A percentile compares a stretch with the other conserved stretches of the same genome.
phyloP scores from a whole-genome alignment of 2,797 vertebrate genomes.

The Cuniculus paca region DNA sequence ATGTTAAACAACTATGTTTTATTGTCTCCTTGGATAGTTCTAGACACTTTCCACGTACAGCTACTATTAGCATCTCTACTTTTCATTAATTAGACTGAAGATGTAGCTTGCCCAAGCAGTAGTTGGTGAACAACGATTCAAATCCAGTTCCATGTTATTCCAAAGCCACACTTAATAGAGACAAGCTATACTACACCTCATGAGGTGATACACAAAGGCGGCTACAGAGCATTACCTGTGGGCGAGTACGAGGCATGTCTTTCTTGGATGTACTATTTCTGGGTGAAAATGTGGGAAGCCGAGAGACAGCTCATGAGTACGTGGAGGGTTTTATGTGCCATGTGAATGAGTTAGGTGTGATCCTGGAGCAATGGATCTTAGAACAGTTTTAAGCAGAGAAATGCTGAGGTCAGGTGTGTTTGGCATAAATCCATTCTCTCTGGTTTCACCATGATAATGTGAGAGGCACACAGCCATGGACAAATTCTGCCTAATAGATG shows the following conservation, averaged over 20 bases:
- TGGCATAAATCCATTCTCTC: not conserved
- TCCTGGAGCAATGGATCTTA: not conserved
- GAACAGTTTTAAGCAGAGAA: not conserved
- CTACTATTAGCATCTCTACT: not conserved
- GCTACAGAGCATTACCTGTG: rapidly evolving
- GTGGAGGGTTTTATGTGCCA: not conserved
- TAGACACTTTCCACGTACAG: not conserved
- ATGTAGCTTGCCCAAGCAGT: not conserved
- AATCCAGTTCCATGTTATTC: not conserved
- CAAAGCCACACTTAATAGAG: not conserved
- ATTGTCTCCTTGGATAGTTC: not conserved
- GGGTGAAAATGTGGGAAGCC: not conserved
- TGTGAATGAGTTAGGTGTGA: not conserved
- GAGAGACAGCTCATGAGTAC: not conserved
- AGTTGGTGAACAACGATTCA: not conserved
- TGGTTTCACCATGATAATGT: not conserved
- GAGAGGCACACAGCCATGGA: not conserved
- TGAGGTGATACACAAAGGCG: not conserved
- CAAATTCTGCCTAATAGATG: not conserved
- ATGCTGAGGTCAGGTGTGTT: not conserved
- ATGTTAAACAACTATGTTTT: rapidly evolving
- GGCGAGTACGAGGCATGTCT: not conserved
- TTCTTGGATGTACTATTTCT: not conserved
- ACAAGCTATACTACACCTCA: not conserved
- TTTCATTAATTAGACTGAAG: not conserved